phyloP scores from a whole-genome alignment of 2,888 invertebrate species.

The Laspeyria flexula region DNA sequence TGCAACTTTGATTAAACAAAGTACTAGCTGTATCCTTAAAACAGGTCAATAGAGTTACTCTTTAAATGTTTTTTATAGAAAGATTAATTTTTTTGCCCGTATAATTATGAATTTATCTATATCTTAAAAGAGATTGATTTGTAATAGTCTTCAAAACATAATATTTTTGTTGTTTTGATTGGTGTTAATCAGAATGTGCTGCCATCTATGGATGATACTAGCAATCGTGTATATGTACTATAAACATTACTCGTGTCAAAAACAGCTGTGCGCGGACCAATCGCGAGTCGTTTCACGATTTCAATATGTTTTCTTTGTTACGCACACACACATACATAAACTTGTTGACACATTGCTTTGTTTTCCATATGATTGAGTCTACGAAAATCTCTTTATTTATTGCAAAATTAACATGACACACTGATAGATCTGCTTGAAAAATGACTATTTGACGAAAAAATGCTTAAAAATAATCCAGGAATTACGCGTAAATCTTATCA shows the following conservation, averaged over 20 bases:
- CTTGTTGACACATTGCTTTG: constrained; percentile 78
- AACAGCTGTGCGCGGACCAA: constrained; percentile 81
- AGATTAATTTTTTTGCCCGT: background rate
- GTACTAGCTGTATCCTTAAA: constrained; percentile 9
- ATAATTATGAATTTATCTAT: accelerated
- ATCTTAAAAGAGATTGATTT: background rate
- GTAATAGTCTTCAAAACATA: background rate
- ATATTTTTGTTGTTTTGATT: constrained; percentile 21
- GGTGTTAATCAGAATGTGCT: constrained; percentile 61
- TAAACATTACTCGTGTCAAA: constrained; percentile 63
- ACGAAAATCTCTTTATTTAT: constrained; percentile 28
- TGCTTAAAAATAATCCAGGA: constrained; percentile 32
- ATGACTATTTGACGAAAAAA: constrained; percentile 19
- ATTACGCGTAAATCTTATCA: constrained; percentile 58
- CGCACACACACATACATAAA: constrained; percentile 57
- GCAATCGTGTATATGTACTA: constrained; percentile 17
- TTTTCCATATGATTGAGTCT: constrained; percentile 75
- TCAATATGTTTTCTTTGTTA: constrained; percentile 70
- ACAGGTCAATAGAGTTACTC: constrained; percentile 19
- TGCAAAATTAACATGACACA: constrained; percentile 20
- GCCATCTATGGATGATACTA: constrained; percentile 60
- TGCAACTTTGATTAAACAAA: constrained; percentile 34
- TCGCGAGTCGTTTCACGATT: constrained; percentile 55
- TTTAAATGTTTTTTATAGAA: background rate
- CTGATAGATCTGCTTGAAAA: constrained; percentile 21